A percentile compares a stretch with the other conserved stretches of the same genome.
These are phyloP conservation scores for Tanypteryx hageni DNA, from an alignment of 2,888 invertebrate genomes.

Conservation along the genomic window DNA sequence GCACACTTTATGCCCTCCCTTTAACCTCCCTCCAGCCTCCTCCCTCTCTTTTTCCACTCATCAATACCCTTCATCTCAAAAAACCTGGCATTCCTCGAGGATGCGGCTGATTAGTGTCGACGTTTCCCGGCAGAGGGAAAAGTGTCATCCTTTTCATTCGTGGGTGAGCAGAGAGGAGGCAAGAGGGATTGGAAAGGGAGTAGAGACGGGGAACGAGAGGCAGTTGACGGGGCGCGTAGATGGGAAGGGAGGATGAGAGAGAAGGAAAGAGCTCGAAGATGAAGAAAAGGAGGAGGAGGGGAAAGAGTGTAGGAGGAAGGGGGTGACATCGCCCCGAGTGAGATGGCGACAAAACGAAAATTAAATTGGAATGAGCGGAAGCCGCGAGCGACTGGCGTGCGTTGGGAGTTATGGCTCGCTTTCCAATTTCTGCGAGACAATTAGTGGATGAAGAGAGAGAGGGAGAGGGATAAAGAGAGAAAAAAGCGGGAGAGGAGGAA, in stretches of 20 bases:
- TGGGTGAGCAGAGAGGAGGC: background rate
- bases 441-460: constrained; percentile 20
- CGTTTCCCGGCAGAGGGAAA: constrained; percentile 30
- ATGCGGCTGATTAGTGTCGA: constrained; percentile 56
- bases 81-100: constrained; percentile 13
- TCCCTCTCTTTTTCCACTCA: background rate
- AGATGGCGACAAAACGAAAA: constrained; percentile 61
- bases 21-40: background rate
- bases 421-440: constrained; percentile 63
- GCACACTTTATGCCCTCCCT: background rate
- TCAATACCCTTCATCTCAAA: constrained; percentile 24
- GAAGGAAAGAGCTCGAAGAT: background rate
- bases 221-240: background rate
- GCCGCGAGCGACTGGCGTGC: background rate
- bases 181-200: background rate
- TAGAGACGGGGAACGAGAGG: background rate
- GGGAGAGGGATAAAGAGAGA: background rate
- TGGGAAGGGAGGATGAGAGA: background rate
- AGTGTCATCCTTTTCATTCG: constrained; percentile 52
- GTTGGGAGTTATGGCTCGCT: constrained; percentile 63
- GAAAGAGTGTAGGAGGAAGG: background rate
- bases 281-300: background rate
- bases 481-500: background rate
- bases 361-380: constrained; percentile 54
- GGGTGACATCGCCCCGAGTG: constrained; percentile 32